Conservation (phyloP, 2,888 invertebrate genomes). For the Ichneumoninae sp. region DNA sequence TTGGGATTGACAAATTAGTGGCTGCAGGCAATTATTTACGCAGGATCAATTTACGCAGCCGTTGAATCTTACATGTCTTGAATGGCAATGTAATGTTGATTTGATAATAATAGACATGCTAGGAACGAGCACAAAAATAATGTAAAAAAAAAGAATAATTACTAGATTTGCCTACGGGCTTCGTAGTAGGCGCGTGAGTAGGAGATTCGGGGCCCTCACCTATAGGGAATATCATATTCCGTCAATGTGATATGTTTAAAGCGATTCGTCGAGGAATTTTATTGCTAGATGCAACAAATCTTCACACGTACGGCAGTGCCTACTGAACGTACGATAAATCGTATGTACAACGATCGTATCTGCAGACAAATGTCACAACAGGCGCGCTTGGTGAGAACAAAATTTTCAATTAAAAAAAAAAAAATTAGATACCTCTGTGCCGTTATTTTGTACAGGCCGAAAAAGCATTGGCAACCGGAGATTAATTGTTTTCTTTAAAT, state of each 20-base stretch:
- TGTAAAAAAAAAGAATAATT: constrained; percentile 78
- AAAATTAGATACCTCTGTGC: constrained; percentile 11
- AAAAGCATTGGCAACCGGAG: not conserved
- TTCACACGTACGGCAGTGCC: constrained; percentile 19
- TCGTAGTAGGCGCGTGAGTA: constrained; percentile 79
- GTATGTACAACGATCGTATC: constrained; percentile 54
- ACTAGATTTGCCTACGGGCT: constrained; percentile 80
- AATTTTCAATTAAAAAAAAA: constrained; percentile 20
- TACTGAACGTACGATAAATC: constrained; percentile 17
- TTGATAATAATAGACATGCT: constrained; percentile 29
- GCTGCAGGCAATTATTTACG: not conserved
- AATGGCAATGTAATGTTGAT: not conserved
- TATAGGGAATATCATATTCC: constrained; percentile 74
- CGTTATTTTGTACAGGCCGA: not conserved
- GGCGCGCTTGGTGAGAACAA: not conserved
- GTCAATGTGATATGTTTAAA: constrained; percentile 66
- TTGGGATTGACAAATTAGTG: not conserved
- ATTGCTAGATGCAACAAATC: constrained; percentile 32
- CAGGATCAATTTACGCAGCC: not conserved
- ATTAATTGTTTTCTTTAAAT: not conserved
- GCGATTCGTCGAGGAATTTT: constrained; percentile 40
- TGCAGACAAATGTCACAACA: constrained; percentile 40
- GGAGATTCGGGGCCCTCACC: constrained; percentile 80
- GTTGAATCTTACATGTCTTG: not conserved
- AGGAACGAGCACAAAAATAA: constrained; percentile 62